Percentiles rank a stretch among this genome's conserved stretches.
These are phyloP conservation scores for Morphnarchus princeps DNA, from an alignment of 2,113 vertebrate genomes.

Conservation along the genomic window DNA sequence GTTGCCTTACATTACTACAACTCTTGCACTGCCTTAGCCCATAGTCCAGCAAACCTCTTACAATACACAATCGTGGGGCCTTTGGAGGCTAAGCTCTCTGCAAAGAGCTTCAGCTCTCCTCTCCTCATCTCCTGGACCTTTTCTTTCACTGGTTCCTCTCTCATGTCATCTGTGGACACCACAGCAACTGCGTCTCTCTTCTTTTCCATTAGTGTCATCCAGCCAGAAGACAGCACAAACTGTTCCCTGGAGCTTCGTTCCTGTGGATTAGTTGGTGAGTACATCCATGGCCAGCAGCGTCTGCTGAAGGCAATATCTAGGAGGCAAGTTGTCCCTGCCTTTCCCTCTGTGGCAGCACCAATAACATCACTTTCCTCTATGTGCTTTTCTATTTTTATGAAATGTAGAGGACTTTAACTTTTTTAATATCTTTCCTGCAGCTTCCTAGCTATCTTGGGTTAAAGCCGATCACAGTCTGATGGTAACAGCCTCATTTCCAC, in stretches of 20 bases:
- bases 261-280: neutral
- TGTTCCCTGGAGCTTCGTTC: neutral
- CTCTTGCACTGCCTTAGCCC: neutral
- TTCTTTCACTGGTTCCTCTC: neutral
- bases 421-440: neutral
- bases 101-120: neutral
- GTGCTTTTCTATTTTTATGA: neutral
- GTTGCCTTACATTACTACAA: neutral
- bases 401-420: neutral
- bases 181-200: neutral
- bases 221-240: neutral
- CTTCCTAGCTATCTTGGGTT: neutral
- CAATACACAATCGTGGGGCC: fast-evolving
- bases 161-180: neutral
- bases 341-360: neutral
- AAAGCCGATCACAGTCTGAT: neutral
- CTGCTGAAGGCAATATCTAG: neutral
- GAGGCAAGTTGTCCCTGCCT: neutral
- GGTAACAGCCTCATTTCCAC: neutral
- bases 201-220: neutral
- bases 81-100: neutral
- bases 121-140: neutral
- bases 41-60: neutral
- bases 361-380: neutral
- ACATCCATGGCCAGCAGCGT: neutral